phyloP scores from a whole-genome alignment of 1,140 invertebrate genomes.

The Zaprionus taronus region DNA sequence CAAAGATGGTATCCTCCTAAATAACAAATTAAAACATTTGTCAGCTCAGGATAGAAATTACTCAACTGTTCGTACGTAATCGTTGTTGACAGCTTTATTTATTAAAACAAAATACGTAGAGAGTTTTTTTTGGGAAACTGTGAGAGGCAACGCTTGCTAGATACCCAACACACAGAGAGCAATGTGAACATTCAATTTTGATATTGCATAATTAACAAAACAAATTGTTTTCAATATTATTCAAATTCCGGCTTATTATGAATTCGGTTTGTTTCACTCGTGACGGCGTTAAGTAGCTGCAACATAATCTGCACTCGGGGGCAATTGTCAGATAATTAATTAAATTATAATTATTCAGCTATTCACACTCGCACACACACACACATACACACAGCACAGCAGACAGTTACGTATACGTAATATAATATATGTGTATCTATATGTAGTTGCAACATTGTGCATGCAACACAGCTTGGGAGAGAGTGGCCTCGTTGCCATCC shows the following conservation, averaged over 20 bases:
- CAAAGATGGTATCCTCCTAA: conserved; percentile 98
- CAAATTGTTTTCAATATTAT: background rate
- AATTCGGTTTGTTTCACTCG: conserved; percentile 4
- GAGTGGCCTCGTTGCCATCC: conserved; percentile 15
- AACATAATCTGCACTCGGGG: conserved; percentile 23
- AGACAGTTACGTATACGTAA: background rate
- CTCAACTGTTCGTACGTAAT: background rate
- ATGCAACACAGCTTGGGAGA: conserved; percentile 30
- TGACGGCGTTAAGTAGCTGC: conserved; percentile 18
- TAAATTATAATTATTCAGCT: conserved; percentile 39
- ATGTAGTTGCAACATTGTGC: conserved; percentile 1
- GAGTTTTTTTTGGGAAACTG: background rate
- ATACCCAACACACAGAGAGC: background rate
- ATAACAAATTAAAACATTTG: conserved; percentile 38
- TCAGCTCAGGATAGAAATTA: conserved; percentile 11
- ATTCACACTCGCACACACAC: conserved; percentile 29
- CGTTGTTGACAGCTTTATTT: conserved; percentile 7
- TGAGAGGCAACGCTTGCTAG: background rate
- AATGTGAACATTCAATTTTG: too few relatives aligned
- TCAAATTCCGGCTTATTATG: background rate
- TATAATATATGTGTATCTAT: background rate
- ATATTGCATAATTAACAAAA: background rate
- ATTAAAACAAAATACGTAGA: conserved; percentile 3
- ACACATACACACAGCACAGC: conserved; percentile 11
- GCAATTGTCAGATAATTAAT: conserved; percentile 36